Conservation (phyloP, 2,888 invertebrate genomes). For the Ophioninae sp. region DNA sequence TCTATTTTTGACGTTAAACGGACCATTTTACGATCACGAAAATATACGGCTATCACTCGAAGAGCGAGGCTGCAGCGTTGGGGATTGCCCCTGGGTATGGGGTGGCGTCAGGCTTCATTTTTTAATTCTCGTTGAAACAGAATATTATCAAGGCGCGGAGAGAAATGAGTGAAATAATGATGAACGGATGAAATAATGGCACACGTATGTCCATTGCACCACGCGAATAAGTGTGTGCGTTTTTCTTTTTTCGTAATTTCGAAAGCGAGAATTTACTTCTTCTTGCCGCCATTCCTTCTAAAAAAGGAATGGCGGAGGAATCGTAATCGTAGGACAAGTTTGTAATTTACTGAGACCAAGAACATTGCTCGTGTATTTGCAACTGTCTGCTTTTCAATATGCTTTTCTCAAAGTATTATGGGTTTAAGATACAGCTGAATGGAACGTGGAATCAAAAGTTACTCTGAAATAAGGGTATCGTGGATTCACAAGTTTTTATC, state of each 20-base stretch:
- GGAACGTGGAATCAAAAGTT: too few relatives aligned
- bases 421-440: too few relatives aligned
- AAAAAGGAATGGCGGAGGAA: neutral
- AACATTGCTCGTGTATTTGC: neutral
- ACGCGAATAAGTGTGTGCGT: neutral
- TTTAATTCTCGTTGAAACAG: slow-evolving; percentile 12
- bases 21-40: slow-evolving; percentile 43
- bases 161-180: slow-evolving; percentile 22
- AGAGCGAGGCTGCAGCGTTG: neutral
- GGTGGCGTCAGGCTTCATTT: slow-evolving; percentile 20
- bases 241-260: neutral
- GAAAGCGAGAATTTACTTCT: neutral
- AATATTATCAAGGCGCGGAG: slow-evolving; percentile 27
- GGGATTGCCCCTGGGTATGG: neutral
- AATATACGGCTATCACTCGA: slow-evolving; percentile 32
- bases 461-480: too few relatives aligned
- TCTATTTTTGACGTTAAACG: slow-evolving; percentile 41
- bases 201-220: slow-evolving; percentile 16
- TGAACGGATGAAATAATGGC: slow-evolving; percentile 4
- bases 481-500: too few relatives aligned
- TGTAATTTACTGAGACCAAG: neutral
- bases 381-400: neutral
- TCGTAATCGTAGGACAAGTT: neutral
- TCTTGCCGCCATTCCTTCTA: neutral
- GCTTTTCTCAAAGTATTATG: neutral